Evolutionary conservation across 2,797 vertebrate genomes (phyloP), one percentile per base, ranked within the genome.

Genomic region (Austrolebias charrua): DNA sequence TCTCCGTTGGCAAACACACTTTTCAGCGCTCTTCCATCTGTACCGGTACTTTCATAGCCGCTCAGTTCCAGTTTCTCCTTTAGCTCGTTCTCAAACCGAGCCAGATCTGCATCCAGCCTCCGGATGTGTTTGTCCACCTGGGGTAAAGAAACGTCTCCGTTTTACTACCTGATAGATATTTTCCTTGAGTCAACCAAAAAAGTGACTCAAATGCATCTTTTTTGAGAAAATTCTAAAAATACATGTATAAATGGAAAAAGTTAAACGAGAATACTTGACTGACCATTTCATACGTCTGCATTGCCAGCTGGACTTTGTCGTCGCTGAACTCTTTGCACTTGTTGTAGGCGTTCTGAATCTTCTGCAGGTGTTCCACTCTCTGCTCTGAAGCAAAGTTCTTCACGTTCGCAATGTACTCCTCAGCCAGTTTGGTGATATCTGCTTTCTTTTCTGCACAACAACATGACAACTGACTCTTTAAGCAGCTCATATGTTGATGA

Each of bases 251-350:
- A 33, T 33, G 7, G 1, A 33, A 33, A 6, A 33, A 33, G 31
- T 4, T 33, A 6, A 33, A 33, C 0, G 31, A 33, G 31, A 33
- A 9, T 6, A 33, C 6, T 13, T 3, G n/a, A 87, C 95, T 93
- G 57, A 97, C 97, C 96, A 99, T 98, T 90, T 99, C 97, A 0
- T 98, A 99, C 0, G 97, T 99, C 92, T 98, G 96, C 97, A 99
- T 98, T 76, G 97, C 97, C 55, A 99, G 94, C 88, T 99, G 97
- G 69, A 99, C 97, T 83, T 99, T 99, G 80, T 99, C 96, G 0
- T 98, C 96, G 0, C 96, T 98, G 90, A 96, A 99, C 80, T 99
- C 97, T 81, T 94, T 96, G 59, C 96, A 98, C 75, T 95, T 97
- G 91, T 89, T 94, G 85, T 97, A 99, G 58, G 96, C 97, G 3